Evolutionary conservation across 2,888 invertebrate genomes (phyloP), one percentile per base, ranked within the genome.

Genomic region (Malthinus flaveolus): DNA sequence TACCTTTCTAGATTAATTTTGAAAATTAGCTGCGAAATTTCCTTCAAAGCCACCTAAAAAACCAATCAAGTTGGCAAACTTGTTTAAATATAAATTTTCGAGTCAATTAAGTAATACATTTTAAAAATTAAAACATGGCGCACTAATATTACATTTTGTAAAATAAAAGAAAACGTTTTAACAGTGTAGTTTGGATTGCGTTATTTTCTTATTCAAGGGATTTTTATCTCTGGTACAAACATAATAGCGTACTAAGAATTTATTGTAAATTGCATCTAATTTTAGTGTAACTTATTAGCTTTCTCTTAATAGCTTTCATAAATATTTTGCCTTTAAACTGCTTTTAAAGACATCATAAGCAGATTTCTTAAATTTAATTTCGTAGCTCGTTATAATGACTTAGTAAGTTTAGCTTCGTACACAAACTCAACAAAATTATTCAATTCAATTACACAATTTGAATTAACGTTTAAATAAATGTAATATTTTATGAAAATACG

Each of bases 191-290:
- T 34, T 49, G 53, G 36, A 36, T 34, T 39, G 39, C 48, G 45
- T 59, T 56, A 58, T 49, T 57, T 49, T 55, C 55, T 46, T 55
- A 54, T 56, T 58, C 53, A 52, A 56, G 56, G 49, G 58, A 62
- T 61, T 62, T 64, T 64, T 64, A 64, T 64, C 60, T 58, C 62
- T 49, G 49, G 58, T 62, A 60, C 53, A 62, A 64, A 56, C 62
- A 56, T 62, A 62, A 64, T 61, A 58, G 64, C 61, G 46, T 58
- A 58, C 60, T 60, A 58, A 61, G 61, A 61, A 65, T 65, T 65
- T 65, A 65, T 63, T 63, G 61, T 65, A 65, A 65, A 65, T 65
- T 65, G 62, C 65, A 63, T 65, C 61, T 63, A 65, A 63, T 65
- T 65, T 65, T 47, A 36, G 49, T 50, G 49, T 63, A 59, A 63